These are phyloP conservation scores for Thunnus albacares DNA, from an alignment of 2,797 vertebrate species.

Conservation along the genomic window DNA sequence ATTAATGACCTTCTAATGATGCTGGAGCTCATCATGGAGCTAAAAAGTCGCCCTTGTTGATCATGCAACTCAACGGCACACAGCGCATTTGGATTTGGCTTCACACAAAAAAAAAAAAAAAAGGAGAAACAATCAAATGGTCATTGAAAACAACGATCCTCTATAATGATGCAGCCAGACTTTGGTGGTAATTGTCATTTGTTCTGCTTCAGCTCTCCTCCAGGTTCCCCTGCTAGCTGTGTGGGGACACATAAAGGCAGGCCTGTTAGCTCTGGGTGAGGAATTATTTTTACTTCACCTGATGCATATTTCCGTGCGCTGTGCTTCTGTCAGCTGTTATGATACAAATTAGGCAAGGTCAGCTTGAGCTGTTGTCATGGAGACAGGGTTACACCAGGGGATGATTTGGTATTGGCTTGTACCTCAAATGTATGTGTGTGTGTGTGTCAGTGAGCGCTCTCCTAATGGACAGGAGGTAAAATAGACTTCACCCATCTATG, in stretches of 20 bases:
- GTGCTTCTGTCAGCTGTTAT: conserved; percentile 50
- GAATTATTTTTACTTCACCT: conserved; percentile 46
- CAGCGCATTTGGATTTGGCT: conserved; percentile 7
- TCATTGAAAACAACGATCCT: conserved; percentile 8
- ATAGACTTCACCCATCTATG: conserved; percentile 43
- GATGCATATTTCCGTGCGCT: conserved; percentile 33
- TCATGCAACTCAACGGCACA: conserved; percentile 1
- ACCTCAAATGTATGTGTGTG: conserved; percentile 18
- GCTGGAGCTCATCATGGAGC: conserved; percentile 1
- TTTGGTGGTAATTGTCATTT: conserved; percentile 25
- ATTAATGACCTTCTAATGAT: conserved; percentile 39
- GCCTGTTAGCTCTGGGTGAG: conserved; percentile 29
- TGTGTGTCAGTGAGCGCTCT: conserved; percentile 12
- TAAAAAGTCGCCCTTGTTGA: conserved; percentile 16
- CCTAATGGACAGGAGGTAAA: conserved; percentile 39
- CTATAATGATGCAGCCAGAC: conserved; percentile 11
- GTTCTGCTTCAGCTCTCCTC: conserved; percentile 40
- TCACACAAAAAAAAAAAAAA: neutral
- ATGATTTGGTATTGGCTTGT: conserved; percentile 47
- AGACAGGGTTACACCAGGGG: conserved; percentile 64
- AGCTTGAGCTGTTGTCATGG: conserved; percentile 80
- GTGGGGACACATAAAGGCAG: conserved; percentile 21
- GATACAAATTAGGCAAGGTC: conserved; percentile 78
- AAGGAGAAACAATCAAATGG: neutral
- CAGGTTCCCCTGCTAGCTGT: conserved; percentile 31